These are phyloP conservation scores for Ophion ellenae DNA, from an alignment of 2,888 invertebrate species.

Conservation along the genomic window DNA sequence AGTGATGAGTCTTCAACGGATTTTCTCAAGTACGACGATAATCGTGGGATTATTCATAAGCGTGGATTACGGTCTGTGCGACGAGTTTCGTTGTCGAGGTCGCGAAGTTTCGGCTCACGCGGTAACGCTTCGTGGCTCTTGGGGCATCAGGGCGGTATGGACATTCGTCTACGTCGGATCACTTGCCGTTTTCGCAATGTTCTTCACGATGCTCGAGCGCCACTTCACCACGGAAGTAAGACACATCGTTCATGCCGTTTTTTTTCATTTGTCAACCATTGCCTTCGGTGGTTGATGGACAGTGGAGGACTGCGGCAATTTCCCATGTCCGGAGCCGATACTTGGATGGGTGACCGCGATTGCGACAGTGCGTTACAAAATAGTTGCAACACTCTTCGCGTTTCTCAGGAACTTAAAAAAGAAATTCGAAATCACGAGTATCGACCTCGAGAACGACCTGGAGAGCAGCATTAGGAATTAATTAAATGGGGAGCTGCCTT, in stretches of 20 bases:
- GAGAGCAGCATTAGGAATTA: no score
- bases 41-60: constrained; percentile 87
- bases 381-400: no score
- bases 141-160: constrained; percentile 86
- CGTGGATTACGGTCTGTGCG: constrained; percentile 87
- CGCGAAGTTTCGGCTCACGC: constrained; percentile 78
- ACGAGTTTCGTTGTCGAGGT: constrained; percentile 87
- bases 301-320: no score
- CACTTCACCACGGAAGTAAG: constrained; percentile 80
- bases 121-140: constrained; percentile 77
- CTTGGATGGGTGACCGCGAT: no score
- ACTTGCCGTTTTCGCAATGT: constrained; percentile 85
- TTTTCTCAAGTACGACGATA: constrained; percentile 86
- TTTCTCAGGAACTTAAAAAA: no score
- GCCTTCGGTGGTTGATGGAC: background rate
- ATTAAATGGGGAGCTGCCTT: no score
- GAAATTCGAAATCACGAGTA: no score
- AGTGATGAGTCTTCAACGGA: constrained; percentile 87
- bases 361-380: no score
- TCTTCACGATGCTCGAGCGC: constrained; percentile 84
- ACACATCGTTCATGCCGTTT: constrained; percentile 71
- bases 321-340: no score
- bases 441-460: no score
- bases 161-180: constrained; percentile 85
- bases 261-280: constrained; percentile 38